These are phyloP conservation scores for Cotesia vestalis DNA, from an alignment of 1,140 invertebrate genomes.

Conservation along the genomic window DNA sequence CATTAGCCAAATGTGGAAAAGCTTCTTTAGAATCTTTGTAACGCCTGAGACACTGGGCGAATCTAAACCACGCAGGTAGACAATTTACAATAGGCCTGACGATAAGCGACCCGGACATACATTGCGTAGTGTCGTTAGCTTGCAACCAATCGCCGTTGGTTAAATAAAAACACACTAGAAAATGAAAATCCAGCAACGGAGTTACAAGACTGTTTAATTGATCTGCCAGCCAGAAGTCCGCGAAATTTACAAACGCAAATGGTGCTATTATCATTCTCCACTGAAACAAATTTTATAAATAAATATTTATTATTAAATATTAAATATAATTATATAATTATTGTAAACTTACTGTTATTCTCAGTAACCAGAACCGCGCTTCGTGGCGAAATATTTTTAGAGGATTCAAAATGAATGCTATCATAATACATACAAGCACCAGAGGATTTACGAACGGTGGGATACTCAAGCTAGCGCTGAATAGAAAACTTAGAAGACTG, in stretches of 20 bases:
- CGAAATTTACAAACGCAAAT: conserved; percentile 95
- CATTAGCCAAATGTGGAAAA: conserved; percentile 96
- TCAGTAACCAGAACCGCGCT: conserved; percentile 85
- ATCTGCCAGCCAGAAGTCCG: conserved; percentile 99
- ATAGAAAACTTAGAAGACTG: conserved; percentile 83
- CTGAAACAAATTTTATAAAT: conserved; percentile 67
- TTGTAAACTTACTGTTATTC: conserved; percentile 74
- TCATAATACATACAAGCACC: conserved; percentile 85
- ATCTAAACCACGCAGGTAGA: conserved; percentile 96
- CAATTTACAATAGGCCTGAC: conserved; percentile 85
- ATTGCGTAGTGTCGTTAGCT: conserved; percentile 70
- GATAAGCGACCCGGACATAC: conserved; percentile 72
- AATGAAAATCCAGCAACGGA: conserved; percentile 93
- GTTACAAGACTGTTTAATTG: conserved; percentile 94
- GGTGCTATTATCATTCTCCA: conserved; percentile 89
- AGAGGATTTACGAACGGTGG: conserved; percentile 92
- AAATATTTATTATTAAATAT: conserved; percentile 20
- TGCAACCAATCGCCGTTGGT: conserved; percentile 78
- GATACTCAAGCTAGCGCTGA: conserved; percentile 86
- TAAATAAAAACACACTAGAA: conserved; percentile 85
- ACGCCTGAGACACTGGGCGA: conserved; percentile 95
- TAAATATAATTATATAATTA: neutral
- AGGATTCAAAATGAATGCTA: conserved; percentile 91
- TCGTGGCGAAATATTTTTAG: conserved; percentile 91
- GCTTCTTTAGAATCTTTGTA: conserved; percentile 89